phyloP scores from a whole-genome alignment of 2,797 vertebrate genomes.

The Euthynnus affinis region DNA sequence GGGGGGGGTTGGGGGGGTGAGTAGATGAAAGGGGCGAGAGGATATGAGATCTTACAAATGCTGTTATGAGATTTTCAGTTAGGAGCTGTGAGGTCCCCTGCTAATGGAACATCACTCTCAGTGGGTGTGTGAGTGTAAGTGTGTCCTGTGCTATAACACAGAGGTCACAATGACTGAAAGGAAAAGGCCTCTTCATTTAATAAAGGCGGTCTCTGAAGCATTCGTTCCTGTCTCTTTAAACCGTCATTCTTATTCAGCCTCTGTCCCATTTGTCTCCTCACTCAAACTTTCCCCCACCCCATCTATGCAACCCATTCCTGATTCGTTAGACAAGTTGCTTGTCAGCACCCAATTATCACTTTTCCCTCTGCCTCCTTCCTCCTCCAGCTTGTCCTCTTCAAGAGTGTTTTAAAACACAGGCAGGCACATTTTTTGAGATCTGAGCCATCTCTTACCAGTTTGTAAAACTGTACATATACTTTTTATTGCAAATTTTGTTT shows the following conservation, averaged over 20 bases:
- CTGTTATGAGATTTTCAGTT: constrained; percentile 72
- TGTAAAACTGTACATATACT: constrained; percentile 33
- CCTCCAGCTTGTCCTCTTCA: constrained; percentile 33
- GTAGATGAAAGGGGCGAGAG: constrained; percentile 41
- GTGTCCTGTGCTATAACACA: constrained; percentile 50
- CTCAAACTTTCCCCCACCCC: neutral
- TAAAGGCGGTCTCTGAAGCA: constrained; percentile 67
- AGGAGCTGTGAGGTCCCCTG: constrained; percentile 56
- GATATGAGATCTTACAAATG: constrained; percentile 69
- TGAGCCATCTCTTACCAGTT: constrained; percentile 27
- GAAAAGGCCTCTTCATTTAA: constrained; percentile 73
- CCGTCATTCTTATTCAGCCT: constrained; percentile 50
- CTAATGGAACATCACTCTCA: constrained; percentile 68
- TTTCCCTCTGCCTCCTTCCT: constrained; percentile 54
- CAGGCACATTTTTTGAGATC: constrained; percentile 8
- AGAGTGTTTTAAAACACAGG: constrained; percentile 27
- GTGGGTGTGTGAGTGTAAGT: constrained; percentile 42
- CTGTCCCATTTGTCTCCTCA: constrained; percentile 52
- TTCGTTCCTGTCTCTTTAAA: constrained; percentile 53
- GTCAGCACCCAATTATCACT: constrained; percentile 80
- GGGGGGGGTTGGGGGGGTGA: constrained; percentile 2
- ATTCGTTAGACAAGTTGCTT: constrained; percentile 44
- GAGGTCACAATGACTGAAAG: constrained; percentile 66
- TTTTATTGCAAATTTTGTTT: constrained; percentile 6
- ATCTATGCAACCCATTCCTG: neutral